Evolutionary conservation across 2,113 vertebrate species (phyloP), one percentile per base, ranked within the genome.

Genomic region (Ploceus nigricollis): DNA sequence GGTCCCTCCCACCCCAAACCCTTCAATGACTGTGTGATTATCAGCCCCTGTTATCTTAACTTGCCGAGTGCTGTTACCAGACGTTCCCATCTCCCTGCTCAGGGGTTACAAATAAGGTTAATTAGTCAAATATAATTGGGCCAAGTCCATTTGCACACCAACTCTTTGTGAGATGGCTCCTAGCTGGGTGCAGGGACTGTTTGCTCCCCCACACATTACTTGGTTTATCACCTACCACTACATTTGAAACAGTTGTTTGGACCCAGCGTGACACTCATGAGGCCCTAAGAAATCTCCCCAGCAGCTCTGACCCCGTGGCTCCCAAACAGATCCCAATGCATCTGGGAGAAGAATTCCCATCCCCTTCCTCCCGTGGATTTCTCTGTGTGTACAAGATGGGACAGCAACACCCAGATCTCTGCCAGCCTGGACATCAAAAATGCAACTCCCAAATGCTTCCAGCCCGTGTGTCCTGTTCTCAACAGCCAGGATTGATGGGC

Each of bases 401-500:
- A 66, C 30, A 13, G 28, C 60, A 86, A 14, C n/a, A 40, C 40
- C 22, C 47, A 72, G 58, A 53, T 48, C 40, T 72, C 69, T 24
- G 5, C 90, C 68, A 35, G 47, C 53, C 69, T 56, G 75, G 93
- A 90, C 63, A 86, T 37, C 79, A 89, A 65, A 92, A 96, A 71
- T 82, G 31, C 15, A 40, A n/a, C n/a, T 44, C 12, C 53, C 87
- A 80, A 77, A 76, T 14, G n/a, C n/a, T 92, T 76, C 58, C 83
- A 89, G 64, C 35, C 47, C 28, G 51, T 54, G 27, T 72, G 85
- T 82, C 57, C 89, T 83, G 63, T 57, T 86, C 75, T 61, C 83
- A 70, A 10, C 87, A 94, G 76, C 78, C 95, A 82, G 87, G 82
- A 91, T 51, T 70, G 87, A 92, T 78, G 92, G 77, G 72, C 87